Conservation (phyloP, 2,888 invertebrate species). For the Amphipyra berbera region DNA sequence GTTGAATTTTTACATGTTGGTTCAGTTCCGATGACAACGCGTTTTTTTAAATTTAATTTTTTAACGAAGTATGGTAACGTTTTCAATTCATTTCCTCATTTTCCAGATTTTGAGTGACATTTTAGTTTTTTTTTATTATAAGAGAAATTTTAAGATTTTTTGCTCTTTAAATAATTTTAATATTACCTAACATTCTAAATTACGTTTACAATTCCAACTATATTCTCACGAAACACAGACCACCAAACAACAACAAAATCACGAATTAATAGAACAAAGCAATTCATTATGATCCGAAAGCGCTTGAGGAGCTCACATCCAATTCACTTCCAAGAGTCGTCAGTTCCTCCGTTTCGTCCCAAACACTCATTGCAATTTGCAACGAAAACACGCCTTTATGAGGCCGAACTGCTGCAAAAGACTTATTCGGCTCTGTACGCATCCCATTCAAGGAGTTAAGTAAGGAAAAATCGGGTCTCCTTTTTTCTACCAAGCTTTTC, state of each 20-base stretch:
- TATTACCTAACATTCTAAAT: no score
- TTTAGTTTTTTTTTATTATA: no score
- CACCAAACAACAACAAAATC: neutral
- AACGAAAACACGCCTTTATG: constrained; percentile 72
- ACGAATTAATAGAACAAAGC: neutral
- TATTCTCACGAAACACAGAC: neutral
- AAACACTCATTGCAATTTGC: constrained; percentile 75
- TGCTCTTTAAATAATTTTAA: no score
- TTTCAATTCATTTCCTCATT: no score
- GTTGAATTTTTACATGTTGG: no score
- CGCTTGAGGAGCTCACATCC: constrained; percentile 38
- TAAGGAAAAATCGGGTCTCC: constrained; percentile 84
- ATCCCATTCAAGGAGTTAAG: constrained; percentile 78
- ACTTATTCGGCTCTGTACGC: constrained; percentile 78
- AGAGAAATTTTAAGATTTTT: no score
- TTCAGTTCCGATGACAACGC: no score
- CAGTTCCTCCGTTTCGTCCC: constrained; percentile 57
- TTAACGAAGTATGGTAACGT: no score
- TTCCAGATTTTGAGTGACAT: no score
- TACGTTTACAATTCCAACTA: neutral
- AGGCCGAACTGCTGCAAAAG: constrained; percentile 67
- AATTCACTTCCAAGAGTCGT: constrained; percentile 45
- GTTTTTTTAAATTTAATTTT: no score
- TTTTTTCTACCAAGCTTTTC: constrained; percentile 84
- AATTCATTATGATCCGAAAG: constrained; percentile 9